These are phyloP conservation scores for Rhogogaster chlorosoma DNA, from an alignment of 2,888 invertebrate species.

Conservation along the genomic window DNA sequence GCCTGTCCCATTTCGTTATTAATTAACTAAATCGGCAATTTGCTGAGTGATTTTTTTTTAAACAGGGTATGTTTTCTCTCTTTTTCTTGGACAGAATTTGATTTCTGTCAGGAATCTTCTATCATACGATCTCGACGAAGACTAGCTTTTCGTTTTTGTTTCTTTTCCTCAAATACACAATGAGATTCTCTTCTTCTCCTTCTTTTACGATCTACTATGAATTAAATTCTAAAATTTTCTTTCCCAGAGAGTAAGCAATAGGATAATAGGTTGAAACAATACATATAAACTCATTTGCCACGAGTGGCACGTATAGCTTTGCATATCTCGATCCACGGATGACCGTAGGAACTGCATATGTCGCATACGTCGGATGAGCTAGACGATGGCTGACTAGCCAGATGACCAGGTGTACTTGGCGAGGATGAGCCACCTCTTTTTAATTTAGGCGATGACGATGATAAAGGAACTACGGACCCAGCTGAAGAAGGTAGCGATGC, in stretches of 20 bases:
- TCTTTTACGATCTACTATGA: background rate
- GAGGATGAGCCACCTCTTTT: conserved; percentile 67
- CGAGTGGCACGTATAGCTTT: conserved; percentile 79
- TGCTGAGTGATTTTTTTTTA: background rate
- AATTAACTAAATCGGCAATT: background rate
- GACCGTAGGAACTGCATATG: conserved; percentile 79
- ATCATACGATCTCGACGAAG: background rate
- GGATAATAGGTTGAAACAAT: conserved; percentile 46
- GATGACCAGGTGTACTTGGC: conserved; percentile 68
- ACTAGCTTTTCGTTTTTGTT: background rate
- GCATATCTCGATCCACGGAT: conserved; percentile 80
- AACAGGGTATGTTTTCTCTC: background rate
- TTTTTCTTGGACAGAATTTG: background rate
- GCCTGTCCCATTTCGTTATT: conserved; percentile 4
- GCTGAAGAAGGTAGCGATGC: conserved; percentile 78
- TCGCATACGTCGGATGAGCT: conserved; percentile 77
- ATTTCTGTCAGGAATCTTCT: background rate
- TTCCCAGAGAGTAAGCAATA: conserved; percentile 37
- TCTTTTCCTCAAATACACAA: background rate
- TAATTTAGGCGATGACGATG: conserved; percentile 64
- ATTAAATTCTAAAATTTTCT: background rate
- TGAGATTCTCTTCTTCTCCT: background rate
- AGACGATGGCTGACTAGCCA: conserved; percentile 72
- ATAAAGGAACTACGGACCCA: conserved; percentile 78
- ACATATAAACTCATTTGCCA: conserved; percentile 67